These are phyloP conservation scores for Ptychoptera albimana DNA, from an alignment of 2,888 invertebrate genomes.

Conservation along the genomic window DNA sequence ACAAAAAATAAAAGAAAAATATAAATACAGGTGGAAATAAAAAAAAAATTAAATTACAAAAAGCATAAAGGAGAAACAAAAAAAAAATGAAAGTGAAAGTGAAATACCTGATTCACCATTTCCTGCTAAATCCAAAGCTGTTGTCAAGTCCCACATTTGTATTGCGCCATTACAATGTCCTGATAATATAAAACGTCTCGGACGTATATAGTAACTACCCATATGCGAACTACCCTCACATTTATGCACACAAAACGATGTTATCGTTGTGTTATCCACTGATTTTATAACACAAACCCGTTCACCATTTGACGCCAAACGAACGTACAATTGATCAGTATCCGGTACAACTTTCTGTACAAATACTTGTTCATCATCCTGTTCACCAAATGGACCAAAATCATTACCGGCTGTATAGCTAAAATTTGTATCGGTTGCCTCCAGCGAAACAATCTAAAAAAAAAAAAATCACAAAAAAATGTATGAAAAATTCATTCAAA, in stretches of 20 bases:
- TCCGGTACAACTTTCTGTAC: constrained; percentile 96
- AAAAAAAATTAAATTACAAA: too few relatives aligned
- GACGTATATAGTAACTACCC: constrained; percentile 49
- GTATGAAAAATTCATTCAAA: not conserved
- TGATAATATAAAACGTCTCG: constrained; percentile 76
- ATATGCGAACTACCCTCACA: constrained; percentile 92
- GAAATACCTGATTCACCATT: constrained; percentile 70
- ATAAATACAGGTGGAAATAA: too few relatives aligned
- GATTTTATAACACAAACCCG: constrained; percentile 89
- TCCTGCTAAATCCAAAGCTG: constrained; percentile 66
- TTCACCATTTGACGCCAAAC: constrained; percentile 89
- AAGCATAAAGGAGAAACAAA: too few relatives aligned
- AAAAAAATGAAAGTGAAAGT: too few relatives aligned
- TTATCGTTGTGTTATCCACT: constrained; percentile 85
- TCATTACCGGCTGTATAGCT: constrained; percentile 48
- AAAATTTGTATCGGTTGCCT: constrained; percentile 46
- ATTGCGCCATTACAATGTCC: constrained; percentile 86
- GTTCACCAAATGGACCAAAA: constrained; percentile 89
- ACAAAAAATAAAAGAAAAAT: too few relatives aligned
- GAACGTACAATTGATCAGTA: constrained; percentile 85
- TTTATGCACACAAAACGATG: constrained; percentile 92
- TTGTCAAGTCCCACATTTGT: constrained; percentile 98
- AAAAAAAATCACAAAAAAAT: not conserved
- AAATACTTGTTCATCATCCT: constrained; percentile 95
- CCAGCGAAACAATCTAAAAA: constrained; percentile 26